These are phyloP conservation scores for Penelope pileata DNA, from an alignment of 2,113 vertebrate species.

Conservation along the genomic window DNA sequence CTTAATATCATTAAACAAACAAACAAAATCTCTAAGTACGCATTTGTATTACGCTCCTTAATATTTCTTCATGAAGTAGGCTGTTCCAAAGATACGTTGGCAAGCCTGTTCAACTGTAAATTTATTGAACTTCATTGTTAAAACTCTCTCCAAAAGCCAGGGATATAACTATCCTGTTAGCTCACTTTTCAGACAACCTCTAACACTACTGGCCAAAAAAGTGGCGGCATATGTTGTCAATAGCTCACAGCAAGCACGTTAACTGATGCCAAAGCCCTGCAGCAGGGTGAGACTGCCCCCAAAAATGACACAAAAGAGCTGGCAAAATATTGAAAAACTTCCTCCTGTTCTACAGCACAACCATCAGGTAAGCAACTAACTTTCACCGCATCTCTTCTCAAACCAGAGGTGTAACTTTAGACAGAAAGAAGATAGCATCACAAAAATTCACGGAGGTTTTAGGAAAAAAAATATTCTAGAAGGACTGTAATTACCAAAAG, in stretches of 20 bases:
- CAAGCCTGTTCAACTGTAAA: neutral
- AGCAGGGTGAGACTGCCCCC: neutral
- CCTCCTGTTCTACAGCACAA: neutral
- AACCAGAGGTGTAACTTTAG: fast-evolving
- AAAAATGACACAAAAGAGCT: neutral
- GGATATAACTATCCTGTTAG: neutral
- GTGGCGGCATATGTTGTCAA: fast-evolving
- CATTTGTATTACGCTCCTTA: neutral
- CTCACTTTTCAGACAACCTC: neutral
- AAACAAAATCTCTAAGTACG: neutral
- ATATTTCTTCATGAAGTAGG: neutral
- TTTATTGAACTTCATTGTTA: neutral
- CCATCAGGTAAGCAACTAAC: neutral
- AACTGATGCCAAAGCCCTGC: neutral
- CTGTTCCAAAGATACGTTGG: neutral
- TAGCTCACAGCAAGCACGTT: neutral
- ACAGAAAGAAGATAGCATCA: fast-evolving
- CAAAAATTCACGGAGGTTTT: neutral
- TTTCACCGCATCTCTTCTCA: neutral
- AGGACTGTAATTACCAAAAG: neutral
- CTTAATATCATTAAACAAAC: neutral
- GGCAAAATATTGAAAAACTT: neutral
- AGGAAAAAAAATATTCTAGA: neutral
- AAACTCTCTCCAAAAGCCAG: neutral
- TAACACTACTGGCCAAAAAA: neutral